phyloP scores from a whole-genome alignment of 2,797 vertebrate species.

The Sphaeramia orbicularis region DNA sequence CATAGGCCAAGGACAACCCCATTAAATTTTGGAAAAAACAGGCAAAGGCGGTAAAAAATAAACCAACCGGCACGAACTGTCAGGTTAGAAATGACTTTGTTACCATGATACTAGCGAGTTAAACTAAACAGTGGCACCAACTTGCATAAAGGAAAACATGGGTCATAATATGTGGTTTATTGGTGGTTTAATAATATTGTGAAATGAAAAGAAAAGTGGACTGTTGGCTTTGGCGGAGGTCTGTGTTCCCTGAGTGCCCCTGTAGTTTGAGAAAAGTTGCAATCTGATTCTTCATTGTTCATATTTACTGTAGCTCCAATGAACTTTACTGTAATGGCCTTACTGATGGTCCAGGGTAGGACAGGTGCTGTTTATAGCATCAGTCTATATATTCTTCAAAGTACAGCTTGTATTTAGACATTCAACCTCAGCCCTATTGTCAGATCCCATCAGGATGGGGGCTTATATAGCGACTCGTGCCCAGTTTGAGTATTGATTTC shows the following conservation, averaged over 20 bases:
- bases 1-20: not conserved
- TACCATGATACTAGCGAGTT: too few species aligned
- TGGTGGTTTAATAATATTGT: too few species aligned
- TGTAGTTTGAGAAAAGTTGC: constrained; percentile 15
- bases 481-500: constrained; percentile 98
- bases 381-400: constrained; percentile 41
- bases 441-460: constrained; percentile 74
- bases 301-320: constrained; percentile 22
- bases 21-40: constrained; percentile 7
- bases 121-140: too few species aligned
- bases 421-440: constrained; percentile 68
- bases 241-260: too few species aligned
- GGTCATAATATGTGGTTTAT: too few species aligned
- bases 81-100: too few species aligned
- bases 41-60: not conserved
- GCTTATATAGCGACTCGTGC: constrained; percentile 88
- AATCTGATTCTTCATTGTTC: constrained; percentile 30
- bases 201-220: too few species aligned
- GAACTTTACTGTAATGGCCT: constrained; percentile 23
- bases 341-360: constrained; percentile 1
- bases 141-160: too few species aligned
- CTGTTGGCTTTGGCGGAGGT: too few species aligned
- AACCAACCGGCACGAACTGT: too few species aligned
- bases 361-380: not conserved
- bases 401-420: constrained; percentile 66